Evolutionary conservation across 2,888 invertebrate species (phyloP).

Genomic region (Willowsia nigromaculata): DNA sequence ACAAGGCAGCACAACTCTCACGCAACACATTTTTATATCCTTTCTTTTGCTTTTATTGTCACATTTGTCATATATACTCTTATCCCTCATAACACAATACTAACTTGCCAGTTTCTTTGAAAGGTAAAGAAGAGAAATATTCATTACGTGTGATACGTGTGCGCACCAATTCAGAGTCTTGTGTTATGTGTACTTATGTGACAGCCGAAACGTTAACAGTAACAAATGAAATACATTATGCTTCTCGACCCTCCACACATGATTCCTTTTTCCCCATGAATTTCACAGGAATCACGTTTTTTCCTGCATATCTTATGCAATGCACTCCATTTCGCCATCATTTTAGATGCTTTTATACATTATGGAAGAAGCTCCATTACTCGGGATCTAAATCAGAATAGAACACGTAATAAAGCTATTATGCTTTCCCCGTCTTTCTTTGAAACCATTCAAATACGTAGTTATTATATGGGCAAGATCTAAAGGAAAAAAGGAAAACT

Average conservation of each 20-base stretch:
- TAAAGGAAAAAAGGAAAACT: slow-evolving; percentile 10
- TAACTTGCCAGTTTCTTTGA: not conserved
- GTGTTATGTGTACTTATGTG: not conserved
- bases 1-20: not conserved
- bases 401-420: slow-evolving; percentile 13
- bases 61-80: slow-evolving; percentile 48
- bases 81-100: slow-evolving; percentile 19
- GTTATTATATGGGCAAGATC: not conserved
- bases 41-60: slow-evolving; percentile 39
- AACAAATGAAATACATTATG: not conserved
- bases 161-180: too few relatives aligned
- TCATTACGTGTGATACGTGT: not conserved
- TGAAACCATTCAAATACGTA: not conserved
- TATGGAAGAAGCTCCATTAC: slow-evolving; percentile 49
- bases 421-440: not conserved
- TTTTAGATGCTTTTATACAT: slow-evolving; percentile 12
- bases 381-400: slow-evolving; percentile 52
- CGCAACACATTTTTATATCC: slow-evolving; percentile 32
- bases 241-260: not conserved
- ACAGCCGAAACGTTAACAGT: not conserved
- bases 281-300: not conserved
- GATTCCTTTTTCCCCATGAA: not conserved
- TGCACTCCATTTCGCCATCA: not conserved
- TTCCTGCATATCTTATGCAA: not conserved
- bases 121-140: not conserved